Evolutionary conservation across 2,888 invertebrate species (phyloP), one percentile per base, ranked within the genome.

Genomic region (Brachypalpus laphriformis): DNA sequence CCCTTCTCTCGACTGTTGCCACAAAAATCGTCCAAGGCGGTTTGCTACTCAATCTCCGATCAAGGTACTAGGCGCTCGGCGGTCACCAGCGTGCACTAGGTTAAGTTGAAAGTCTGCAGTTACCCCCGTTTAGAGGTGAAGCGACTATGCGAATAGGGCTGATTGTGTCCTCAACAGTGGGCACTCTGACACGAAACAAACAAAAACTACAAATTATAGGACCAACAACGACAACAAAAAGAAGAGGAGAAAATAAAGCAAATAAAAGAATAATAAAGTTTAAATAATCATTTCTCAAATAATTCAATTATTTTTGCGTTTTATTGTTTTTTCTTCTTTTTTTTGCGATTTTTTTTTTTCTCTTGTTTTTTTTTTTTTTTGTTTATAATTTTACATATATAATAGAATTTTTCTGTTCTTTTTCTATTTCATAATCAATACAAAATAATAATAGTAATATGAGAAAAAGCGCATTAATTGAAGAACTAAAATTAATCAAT

Each of bases 401-500:
- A 59, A 66, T 77, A 78, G 65, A 66, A 54, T 82, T 81, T 70
- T 86, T 87, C 78, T 70, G 74, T 82, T 81, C 40, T 71, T 71
- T 68, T 78, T 82, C 76, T 86, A 72, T 80, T 82, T 70, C 54
- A 74, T 81, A 81, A 54, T 82, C 72, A 77, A 82, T 86, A 86
- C 78, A 87, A 87, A 87, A 87, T 87, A 81, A 83, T 80, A 87
- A 87, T 82, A 77, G 72, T 83, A 86, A 65, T n/a, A 82, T 75
- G 82, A 87, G 80, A 83, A 72, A 87, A 87, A 82, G 82, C 82
- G 82, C 82, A 87, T 87, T 87, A 87, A 87, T 87, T 87, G 76
- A 83, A 86, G 75, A 87, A 87, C 87, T 87, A 87, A 87, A 87
- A 87, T 87, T 87, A 87, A 87, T 86, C 71, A 87, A 87, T 87